Base-by-base conservation (phyloP, 1,140 invertebrate species). In the Drosophila novamexicana region DNA sequence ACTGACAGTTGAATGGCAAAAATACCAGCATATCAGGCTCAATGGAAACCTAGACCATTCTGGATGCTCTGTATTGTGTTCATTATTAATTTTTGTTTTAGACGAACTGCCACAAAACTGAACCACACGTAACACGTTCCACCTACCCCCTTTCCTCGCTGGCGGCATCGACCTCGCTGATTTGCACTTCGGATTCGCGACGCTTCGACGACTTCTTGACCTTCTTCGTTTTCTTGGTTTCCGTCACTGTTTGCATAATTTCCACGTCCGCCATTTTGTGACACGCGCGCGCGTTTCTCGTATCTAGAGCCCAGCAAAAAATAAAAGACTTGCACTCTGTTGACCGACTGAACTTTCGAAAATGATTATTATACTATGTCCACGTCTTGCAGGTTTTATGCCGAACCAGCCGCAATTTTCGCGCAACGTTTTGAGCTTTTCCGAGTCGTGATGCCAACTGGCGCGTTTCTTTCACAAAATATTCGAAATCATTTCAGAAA, bases 131-230 rank as follows among this genome's bases (percentile, higher is more conserved):
- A 77, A 86, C 80, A 85, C 74, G 85, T 84, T 69, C 96, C 96
- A 96, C 96, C 96, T 97, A 97, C 96, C 96, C 96, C 94, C 95
- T 94, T 93, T 96, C 95, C 93, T 95, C 91, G 61, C 53, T 79
- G 84, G 90, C 94, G 93, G 95, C 95, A 90, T 96, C 95, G 92
- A 96, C 93, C 91, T 97, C 96, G 79, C 95, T 96, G 93, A 97
- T 96, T 93, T 95, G 96, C 92, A 96, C 95, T 93, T 97, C 96
- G 78, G 95, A 95, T 92, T 97, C 96, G 93, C 96, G 94, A 91
- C 96, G 95, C 92, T 96, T 96, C 69, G 95, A 96, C 80, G 95
- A 95, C 93, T 97, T 97, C 94, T 97, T 97, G 93, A 97, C 96
- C 95, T 97, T 97, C 93, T 96, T 96, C 92, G 96, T 96, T 90